phyloP scores from a whole-genome alignment of 2,888 invertebrate genomes.

The Andrena fulva region DNA sequence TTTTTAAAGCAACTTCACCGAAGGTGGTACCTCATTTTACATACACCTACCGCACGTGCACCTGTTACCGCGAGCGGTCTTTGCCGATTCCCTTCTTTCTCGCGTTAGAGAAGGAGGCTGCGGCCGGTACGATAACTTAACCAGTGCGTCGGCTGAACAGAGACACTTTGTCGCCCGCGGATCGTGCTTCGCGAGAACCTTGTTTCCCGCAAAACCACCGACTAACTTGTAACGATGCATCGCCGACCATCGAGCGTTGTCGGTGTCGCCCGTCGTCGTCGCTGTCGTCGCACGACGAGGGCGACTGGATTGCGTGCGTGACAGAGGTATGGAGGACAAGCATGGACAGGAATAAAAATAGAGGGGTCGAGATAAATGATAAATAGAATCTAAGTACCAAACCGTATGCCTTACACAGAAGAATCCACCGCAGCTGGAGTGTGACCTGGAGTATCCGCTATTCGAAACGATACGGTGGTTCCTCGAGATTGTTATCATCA shows the following conservation, averaged over 20 bases:
- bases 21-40: slow-evolving; percentile 26
- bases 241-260: not conserved
- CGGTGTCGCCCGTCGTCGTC: too few species aligned
- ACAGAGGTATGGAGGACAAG: not conserved
- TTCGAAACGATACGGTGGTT: not conserved
- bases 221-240: not conserved
- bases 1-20: slow-evolving; percentile 28
- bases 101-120: not conserved
- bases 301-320: not conserved
- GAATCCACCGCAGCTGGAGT: slow-evolving; percentile 29
- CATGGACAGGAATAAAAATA: not conserved
- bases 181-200: not conserved
- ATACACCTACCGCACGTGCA: not conserved
- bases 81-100: not conserved
- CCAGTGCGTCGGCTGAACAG: too few species aligned
- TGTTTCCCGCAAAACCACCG: not conserved
- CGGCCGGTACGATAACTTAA: too few species aligned
- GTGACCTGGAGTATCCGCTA: not conserved
- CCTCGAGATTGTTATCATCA: not conserved
- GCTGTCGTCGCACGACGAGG: too few species aligned
- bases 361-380: slow-evolving; percentile 10
- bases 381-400: slow-evolving; percentile 74
- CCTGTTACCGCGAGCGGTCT: not conserved
- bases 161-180: too few species aligned
- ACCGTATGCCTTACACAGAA: slow-evolving; percentile 76